Percentiles rank a stretch among this genome's conserved stretches.
Conservation (phyloP, 2,888 invertebrate genomes). For the Eledona agricola region DNA sequence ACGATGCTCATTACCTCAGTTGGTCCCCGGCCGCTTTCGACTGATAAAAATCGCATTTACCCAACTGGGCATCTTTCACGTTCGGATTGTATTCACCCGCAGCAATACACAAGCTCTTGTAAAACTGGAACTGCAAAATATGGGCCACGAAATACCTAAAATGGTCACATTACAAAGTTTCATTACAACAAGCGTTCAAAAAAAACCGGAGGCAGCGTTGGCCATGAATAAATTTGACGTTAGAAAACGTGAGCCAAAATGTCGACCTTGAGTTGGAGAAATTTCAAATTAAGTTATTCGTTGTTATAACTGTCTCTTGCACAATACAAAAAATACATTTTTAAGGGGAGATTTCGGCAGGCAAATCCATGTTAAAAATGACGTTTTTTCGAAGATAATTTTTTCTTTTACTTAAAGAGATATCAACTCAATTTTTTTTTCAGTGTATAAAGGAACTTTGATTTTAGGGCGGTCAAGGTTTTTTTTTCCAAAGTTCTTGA, state of each 20-base stretch:
- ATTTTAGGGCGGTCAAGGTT: no score
- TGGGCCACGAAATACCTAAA: conserved; percentile 71
- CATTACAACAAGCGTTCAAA: background rate
- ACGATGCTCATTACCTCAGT: conserved; percentile 63
- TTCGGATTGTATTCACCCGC: conserved; percentile 71
- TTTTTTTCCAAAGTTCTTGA: no score
- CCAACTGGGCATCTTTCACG: conserved; percentile 52
- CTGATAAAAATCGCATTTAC: conserved; percentile 53
- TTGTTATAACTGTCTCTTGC: no score
- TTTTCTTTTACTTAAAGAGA: no score
- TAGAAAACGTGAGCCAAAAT: background rate
- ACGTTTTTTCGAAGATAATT: no score
- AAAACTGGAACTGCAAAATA: conserved; percentile 82
- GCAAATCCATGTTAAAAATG: no score
- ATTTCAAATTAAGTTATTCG: no score
- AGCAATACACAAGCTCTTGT: conserved; percentile 73
- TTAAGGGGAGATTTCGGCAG: no score
- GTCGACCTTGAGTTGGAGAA: no score
- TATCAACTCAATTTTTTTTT: no score
- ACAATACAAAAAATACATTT: no score
- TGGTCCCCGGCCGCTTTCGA: conserved; percentile 59
- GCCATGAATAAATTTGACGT: background rate
- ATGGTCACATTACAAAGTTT: conserved; percentile 6
- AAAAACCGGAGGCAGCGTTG: background rate
- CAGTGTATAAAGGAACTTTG: no score